Base-by-base conservation (phyloP, 2,797 vertebrate genomes). In the Buphagus erythrorhynchus region DNA sequence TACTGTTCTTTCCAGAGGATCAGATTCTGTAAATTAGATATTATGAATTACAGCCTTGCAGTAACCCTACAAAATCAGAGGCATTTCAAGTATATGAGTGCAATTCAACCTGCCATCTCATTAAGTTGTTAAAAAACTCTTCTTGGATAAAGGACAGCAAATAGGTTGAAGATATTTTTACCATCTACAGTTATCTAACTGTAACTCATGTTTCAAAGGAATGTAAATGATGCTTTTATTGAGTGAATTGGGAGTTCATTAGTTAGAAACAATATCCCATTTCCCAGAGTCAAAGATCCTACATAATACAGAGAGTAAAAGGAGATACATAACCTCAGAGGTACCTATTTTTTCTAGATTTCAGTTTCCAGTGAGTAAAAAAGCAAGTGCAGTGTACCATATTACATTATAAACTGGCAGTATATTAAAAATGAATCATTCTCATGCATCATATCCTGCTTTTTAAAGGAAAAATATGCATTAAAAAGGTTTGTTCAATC, bases 401-500 rank as follows among this genome's bases (percentile, higher is more conserved):
- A 94, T 79, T 52, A 79, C 81, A 68, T 92, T 92, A 89, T 84
- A 89, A 95, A 97, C 90, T 18, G 66, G 42, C 96, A 95, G 67
- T 62, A 43, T 95, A 86, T 97, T 88, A 95, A 95, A 94, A 96
- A 95, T 58, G 97, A 97, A 96, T 97, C 79, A 94, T 95, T 95
- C 91, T 94, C 86, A 79, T 93, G 91, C 77, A 96, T 97, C 83
- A 85, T 95, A 90, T 93, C 71, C 69, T 96, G 54, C 83, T 95
- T 97, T 97, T 96, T 86, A 97, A 96, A 97, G 66, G 80, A 90
- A 97, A 96, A 97, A 97, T 86, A 95, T 91, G 83, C 92, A 95
- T 95, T 97, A 75, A 95, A 96, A 95, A 96, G 94, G 96, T 97
- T 94, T 96, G 91, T 87, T 97, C 93, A 92, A 93, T 98, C 97